A percentile compares a stretch with the other conserved stretches of the same genome.
Evolutionary conservation across 2,113 vertebrate genomes (phyloP).

Genomic region (Pseudonaja textilis): DNA sequence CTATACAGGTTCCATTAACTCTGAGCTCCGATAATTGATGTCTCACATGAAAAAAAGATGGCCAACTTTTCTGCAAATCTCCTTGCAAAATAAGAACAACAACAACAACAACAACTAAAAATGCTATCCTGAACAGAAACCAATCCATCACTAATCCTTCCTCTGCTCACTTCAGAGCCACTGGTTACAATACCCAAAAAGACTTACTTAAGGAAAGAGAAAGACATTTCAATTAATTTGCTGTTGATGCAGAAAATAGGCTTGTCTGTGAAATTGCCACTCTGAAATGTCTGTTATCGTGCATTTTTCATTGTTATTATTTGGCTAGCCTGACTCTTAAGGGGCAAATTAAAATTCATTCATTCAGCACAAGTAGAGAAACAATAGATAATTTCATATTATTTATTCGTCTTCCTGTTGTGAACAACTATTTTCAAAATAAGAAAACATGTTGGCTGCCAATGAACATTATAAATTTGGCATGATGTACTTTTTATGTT

Average conservation of each 20-base stretch:
- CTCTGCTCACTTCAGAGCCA: constrained; percentile 68
- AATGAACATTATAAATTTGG: constrained; percentile 44
- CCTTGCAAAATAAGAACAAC: constrained; percentile 43
- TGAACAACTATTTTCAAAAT: constrained; percentile 55
- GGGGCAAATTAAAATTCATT: constrained; percentile 80
- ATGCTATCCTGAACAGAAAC: constrained; percentile 71
- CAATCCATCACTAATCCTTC: constrained; percentile 74
- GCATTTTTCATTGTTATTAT: constrained; percentile 83
- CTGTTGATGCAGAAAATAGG: constrained; percentile 82
- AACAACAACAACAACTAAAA: constrained; percentile 28
- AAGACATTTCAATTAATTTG: constrained; percentile 80
- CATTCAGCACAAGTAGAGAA: constrained; percentile 65
- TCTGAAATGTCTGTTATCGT: constrained; percentile 78
- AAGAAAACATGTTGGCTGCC: constrained; percentile 30
- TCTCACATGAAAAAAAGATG: constrained; percentile 49
- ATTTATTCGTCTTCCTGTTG: constrained; percentile 59
- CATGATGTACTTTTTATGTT: constrained; percentile 35
- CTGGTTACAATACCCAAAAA: constrained; percentile 68
- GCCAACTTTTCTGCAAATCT: constrained; percentile 50
- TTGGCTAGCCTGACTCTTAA: constrained; percentile 71
- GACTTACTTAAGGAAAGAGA: constrained; percentile 73
- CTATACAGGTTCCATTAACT: background rate
- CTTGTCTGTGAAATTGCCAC: constrained; percentile 77
- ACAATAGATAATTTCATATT: constrained; percentile 62
- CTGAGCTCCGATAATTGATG: constrained; percentile 33